A percentile compares a stretch with the other conserved stretches of the same genome.
phyloP scores from a whole-genome alignment of 2,113 vertebrate genomes.

The Rhizomys pruinosus region DNA sequence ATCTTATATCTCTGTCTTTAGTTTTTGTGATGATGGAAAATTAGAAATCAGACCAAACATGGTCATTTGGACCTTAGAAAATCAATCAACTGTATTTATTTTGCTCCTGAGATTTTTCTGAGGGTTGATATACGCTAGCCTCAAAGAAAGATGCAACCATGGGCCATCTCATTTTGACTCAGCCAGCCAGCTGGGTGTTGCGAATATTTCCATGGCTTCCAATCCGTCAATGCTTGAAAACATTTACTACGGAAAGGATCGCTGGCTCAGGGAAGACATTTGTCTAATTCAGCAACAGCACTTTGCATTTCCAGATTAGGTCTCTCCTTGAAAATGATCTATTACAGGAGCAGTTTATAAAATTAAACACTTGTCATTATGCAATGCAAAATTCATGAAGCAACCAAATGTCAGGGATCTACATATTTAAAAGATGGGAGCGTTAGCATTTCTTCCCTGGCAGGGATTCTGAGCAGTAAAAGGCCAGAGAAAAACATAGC shows the following conservation, averaged over 20 bases:
- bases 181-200: constrained; percentile 80
- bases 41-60: constrained; percentile 57
- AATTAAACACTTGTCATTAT: constrained; percentile 85
- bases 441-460: constrained; percentile 79
- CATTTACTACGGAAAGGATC: constrained; percentile 73
- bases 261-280: constrained; percentile 77
- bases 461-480: constrained; percentile 83
- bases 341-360: constrained; percentile 81
- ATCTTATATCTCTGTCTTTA: not conserved
- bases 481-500: constrained; percentile 78
- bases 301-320: constrained; percentile 79
- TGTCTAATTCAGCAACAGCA: constrained; percentile 73
- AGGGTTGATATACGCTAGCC: constrained; percentile 65
- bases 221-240: constrained; percentile 72
- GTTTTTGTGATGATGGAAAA: constrained; percentile 50
- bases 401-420: constrained; percentile 84
- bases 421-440: constrained; percentile 81
- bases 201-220: constrained; percentile 78
- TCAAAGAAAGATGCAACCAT: constrained; percentile 59
- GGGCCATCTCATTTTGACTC: constrained; percentile 73
- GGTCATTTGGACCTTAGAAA: constrained; percentile 55
- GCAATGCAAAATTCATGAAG: constrained; percentile 80
- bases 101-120: constrained; percentile 56
- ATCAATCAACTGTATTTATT: constrained; percentile 70
- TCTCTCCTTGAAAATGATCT: constrained; percentile 81